Base-by-base conservation (phyloP, 2,888 invertebrate genomes). In the Chrysodeixis includens region DNA sequence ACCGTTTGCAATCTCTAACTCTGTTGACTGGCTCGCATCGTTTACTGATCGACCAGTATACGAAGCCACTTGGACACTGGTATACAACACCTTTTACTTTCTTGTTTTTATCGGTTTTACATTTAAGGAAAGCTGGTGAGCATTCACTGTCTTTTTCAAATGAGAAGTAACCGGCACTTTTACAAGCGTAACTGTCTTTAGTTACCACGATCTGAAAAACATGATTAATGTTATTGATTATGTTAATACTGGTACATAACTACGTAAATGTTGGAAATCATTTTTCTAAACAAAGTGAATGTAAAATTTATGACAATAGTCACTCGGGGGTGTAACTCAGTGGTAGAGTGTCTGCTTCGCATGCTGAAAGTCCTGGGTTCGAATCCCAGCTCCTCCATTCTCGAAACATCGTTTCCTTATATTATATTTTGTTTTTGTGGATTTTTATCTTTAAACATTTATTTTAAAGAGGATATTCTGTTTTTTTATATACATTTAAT, bases 31-130 rank as follows among this genome's bases (percentile, higher is more conserved):
- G 95, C 90, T 98, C 98, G 86, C 98, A 98, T 83, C 97, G 95
- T 88, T 97, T 96, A 79, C 97, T 98, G 4, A 97, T 96, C 52
- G 97, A 96, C 97, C 97, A 98, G 86, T 97, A 98, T 5, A 97
- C 95, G 81, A 96, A 97, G 52, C 97, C 96, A 81, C 96, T 93
- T 0, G 98, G 98, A 90, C 98, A 98, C 83, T 97, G 97, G 87
- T 97, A 97, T 14, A 98, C 93, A 81, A 96, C 96, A 16, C 97
- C 98, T 88, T 96, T 95, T 77, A 97, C 87, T 60, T 91, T 95
- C 54, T 93, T 95, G 1, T 92, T 85, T 72, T 93, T 92, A 12
- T 84, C 73, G 78, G 90, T 93, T 80, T 94, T 93, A 87, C 98
- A 98, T 90, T 97, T 98, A 56, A 97, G 93, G 86, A 98, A 98